Evolutionary conservation across 2,113 vertebrate genomes (phyloP), one percentile per base, ranked within the genome.

Genomic region (Motacilla tschutschensis): DNA sequence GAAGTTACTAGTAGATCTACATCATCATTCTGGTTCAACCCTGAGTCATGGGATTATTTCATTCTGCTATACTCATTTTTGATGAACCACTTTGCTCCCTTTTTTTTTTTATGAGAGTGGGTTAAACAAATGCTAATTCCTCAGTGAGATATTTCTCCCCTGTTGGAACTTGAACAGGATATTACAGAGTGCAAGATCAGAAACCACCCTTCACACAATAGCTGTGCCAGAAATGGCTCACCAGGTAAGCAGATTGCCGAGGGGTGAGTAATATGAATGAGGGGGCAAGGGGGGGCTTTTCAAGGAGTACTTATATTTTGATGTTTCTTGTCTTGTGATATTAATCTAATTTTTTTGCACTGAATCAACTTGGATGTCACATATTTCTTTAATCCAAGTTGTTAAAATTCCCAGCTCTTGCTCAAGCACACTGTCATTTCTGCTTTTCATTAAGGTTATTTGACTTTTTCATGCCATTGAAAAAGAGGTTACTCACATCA

Each of bases 1-100:
- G 53, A 78, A 94, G 75, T 91, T 83, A 77, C 79, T 88, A 25
- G 57, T 5, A 91, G 48, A 67, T 88, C 81, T 88, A 75, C 93
- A 86, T 93, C 75, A 63, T 59, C 72, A 67, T 53, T 84, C 46
- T 79, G 41, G 57, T 79, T 91, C 67, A 91, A 26, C 67, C 48
- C 92, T 91, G 88, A 93, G 60, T 94, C 86, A 91, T 80, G 51
- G 53, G 60, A 90, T 88, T 93, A 85, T 87, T 94, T 91, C 53
- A 48, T 77, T 84, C 53, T 87, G 40, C 26, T 87, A 4, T 48
- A 70, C n/a, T 84, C 44, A 77, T 53, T 84, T 90, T 57, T 70
- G 55, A 70, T 74, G 25, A 93, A 72, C 44, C 31, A 57, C 44
- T 92, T 86, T 64, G 40, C 64, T 88, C 33, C 25, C 5, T 50